Base-by-base conservation (phyloP, 2,113 vertebrate species). In the Callipepla californica region DNA sequence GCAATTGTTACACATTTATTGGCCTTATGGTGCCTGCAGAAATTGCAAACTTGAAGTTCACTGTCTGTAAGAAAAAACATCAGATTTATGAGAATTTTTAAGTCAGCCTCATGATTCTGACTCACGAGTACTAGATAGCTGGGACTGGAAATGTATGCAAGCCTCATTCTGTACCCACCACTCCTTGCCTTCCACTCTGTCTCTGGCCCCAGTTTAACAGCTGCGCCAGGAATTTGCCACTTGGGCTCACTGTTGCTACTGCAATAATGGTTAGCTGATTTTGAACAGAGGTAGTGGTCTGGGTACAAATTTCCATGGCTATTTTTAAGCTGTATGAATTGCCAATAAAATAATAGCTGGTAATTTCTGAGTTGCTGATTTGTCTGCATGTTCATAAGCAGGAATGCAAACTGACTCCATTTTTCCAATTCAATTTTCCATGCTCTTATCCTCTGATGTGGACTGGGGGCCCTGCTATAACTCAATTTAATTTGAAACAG, bases 401-500 rank as follows among this genome's bases (percentile, higher is more conserved):
- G 50, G 59, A 87, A 57, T 1, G 8, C 45, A 89, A 92, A 85
- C 63, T 63, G 70, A 23, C 28, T 93, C 47, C 26, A 26, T 90
- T 94, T 94, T 90, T 79, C 69, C 80, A 75, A 40, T 89, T 90
- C 84, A 92, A 55, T 91, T 94, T 91, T 95, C 51, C 68, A 67
- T 47, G 79, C 48, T 85, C 32, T 50, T 69, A 38, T 30, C 65
- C 51, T 94, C 72, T 95, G 83, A 63, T 91, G 51, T 47, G 82
- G 69, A 53, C 59, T 51, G 38, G 88, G 9, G 44, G 17, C 79
- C 51, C 78, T 21, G 2, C 69, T 59, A 34, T 85, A 85, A 90
- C 44, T 87, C 77, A 87, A 23, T 84, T 86, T 95, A 92, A 76
- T 95, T 95, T 95, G 82, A 96, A 96, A 91, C 72, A 85, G 72